Evolutionary conservation across 2,113 vertebrate genomes (phyloP), one percentile per base, ranked within the genome.

Genomic region (Neodon shergylaensis): DNA sequence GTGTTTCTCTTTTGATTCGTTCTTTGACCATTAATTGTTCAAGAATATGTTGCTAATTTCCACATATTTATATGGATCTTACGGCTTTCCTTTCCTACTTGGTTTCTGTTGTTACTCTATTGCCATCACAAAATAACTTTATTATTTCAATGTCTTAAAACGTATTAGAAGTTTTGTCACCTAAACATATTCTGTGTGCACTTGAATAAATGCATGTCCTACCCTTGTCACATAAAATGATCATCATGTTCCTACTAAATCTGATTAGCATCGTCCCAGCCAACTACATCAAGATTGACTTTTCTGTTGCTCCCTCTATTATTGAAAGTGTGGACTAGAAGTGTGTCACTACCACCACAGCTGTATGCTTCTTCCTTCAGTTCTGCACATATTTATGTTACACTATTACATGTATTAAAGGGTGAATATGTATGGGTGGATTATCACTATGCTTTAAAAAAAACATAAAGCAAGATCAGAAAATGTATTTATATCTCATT

Each of bases 351-450:
- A 0, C 66, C 84, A 42, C 58, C 24, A 72, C 3, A 49, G 26
- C 44, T 28, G 1, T 39, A n/a, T 83, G 77, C 42, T 87, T 94
- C 31, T 84, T 49, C 3, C 16, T 42, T 92, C 21, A 54, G 66
- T 83, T 90, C n/a, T 61, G n/a, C 65, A 82, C 65, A 92, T 92
- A 65, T 31, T 63, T 90, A 39, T 19, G 54, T 79, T 10, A 91
- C 44, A 54, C 1, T 47, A 36, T 36, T 42, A 19, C 4, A 11
- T 22, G 11, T 49, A 73, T 65, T 44, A 65, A 28, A 28, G 52
- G 49, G 19, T 31, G 6, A 16, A 16, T 63, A 83, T 66, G 5
- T 21, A 19, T 31, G 0, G 24, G 39, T 44, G 1, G 12, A n/a
- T 61, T 66, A 14, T 9, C 74, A 79, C 88, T 87, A 49, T 68